Evolutionary conservation across 1,140 invertebrate species (phyloP), one percentile per base, ranked within the genome.

Genomic region (Metaphire vulgaris): DNA sequence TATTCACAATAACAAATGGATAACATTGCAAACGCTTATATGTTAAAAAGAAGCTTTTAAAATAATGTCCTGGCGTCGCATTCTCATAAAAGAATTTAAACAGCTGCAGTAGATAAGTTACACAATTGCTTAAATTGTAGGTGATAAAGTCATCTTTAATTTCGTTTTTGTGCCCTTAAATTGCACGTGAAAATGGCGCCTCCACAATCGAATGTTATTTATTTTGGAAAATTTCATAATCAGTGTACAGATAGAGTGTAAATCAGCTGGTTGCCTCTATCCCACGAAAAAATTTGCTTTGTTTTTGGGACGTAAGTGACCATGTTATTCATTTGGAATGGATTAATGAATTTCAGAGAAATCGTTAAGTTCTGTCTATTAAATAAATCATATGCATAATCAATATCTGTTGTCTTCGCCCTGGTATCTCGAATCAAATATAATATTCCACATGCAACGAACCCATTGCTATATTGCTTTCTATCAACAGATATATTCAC

Each of bases 251-350:
- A 33, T 65, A 77, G 28, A 16, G 65, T n/a, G 26, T 77, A 78
- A 31, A 74, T 95, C 21, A 98, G 88, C 82, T 95, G 92, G 83
- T 96, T 95, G 21, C 95, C 95, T 81, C 91, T 91, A 85, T 98
- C 96, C 92, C 94, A 97, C 0, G 94, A 95, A 83, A 93, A 96
- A 31, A 98, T 87, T 83, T 96, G 92, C 90, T 94, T 85, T 56
- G 90, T 91, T 77, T 89, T 89, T 34, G 92, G 91, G 87, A 97
- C 97, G 82, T 98, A 98, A 65, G 92, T 90, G 0, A 98, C 89
- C 88, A 95, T 94, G 1, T 93, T 95, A 33, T 94, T 97, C 78
- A 92, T 91, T 74, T 91, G 88, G 83, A 96, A 98, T 0, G 95
- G 95, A 88, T 97, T 97, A 1, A 92, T 91, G 86, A 96, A 95